A percentile compares a stretch with the other conserved stretches of the same genome.
phyloP scores from a whole-genome alignment of 2,113 vertebrate species.

The Proterorhinus semilunaris region DNA sequence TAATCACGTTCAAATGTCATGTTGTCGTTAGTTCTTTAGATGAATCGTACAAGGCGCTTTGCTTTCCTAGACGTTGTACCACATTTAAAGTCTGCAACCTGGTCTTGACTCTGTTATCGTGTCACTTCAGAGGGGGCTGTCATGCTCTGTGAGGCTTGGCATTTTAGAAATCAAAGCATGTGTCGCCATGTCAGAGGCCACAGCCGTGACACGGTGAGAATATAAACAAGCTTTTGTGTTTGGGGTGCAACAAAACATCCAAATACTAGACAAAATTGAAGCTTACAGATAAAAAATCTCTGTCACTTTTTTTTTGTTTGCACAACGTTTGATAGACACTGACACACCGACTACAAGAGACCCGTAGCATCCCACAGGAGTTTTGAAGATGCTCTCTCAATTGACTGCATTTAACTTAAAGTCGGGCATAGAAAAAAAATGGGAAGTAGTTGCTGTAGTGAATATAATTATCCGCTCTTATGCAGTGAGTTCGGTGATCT shows the following conservation, averaged over 20 bases:
- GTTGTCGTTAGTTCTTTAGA: not conserved
- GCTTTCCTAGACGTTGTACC: not conserved
- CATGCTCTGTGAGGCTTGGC: not conserved
- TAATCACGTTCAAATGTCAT: slow-evolving; percentile 5
- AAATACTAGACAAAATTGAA: not conserved
- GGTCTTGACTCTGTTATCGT: slow-evolving; percentile 10
- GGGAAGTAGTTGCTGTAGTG: not conserved
- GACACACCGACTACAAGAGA: too few relatives aligned
- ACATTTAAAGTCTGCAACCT: not conserved
- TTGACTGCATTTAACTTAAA: not conserved
- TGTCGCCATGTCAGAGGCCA: slow-evolving; percentile 13
- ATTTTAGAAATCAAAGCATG: slow-evolving; percentile 26
- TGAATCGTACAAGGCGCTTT: not conserved
- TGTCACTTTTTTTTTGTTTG: too few relatives aligned
- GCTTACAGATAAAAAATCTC: not conserved
- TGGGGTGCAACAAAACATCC: not conserved
- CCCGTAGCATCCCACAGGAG: not conserved
- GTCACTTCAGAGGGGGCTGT: slow-evolving; percentile 1
- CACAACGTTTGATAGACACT: too few relatives aligned
- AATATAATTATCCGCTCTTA: slow-evolving; percentile 5
- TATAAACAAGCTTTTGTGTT: slow-evolving; percentile 1
- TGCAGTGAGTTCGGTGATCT: not conserved
- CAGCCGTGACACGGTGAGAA: not conserved
- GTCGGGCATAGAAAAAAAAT: not conserved
- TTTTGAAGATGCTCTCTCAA: not conserved